A percentile compares a stretch with the other conserved stretches of the same genome.
phyloP scores from a whole-genome alignment of 2,113 vertebrate species.

The Lagopus muta region DNA sequence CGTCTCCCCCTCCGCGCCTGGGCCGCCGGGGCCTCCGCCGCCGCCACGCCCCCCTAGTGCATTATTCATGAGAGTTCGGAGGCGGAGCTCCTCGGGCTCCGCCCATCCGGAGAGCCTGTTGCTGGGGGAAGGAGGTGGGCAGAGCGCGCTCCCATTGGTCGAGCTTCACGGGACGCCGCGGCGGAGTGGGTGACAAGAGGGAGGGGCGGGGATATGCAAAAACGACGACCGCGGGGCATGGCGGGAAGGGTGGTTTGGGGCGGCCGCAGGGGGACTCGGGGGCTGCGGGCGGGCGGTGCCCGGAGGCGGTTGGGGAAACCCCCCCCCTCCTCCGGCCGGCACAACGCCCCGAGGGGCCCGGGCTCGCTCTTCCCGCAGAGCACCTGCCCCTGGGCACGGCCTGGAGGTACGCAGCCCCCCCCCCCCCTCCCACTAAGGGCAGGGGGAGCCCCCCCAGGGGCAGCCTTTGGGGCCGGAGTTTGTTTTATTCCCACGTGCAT shows the following conservation, averaged over 20 bases:
- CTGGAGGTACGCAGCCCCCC: not conserved
- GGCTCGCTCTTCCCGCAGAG: not conserved
- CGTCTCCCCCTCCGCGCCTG: slow-evolving; percentile 82
- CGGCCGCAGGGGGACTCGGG: not conserved
- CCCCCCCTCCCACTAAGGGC: not conserved
- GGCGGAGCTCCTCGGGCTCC: not conserved
- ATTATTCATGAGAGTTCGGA: slow-evolving; percentile 78
- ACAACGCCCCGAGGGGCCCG: not conserved
- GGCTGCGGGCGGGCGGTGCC: not conserved
- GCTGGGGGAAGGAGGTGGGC: slow-evolving; percentile 36
- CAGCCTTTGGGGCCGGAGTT: not conserved
- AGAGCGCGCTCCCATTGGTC: not conserved
- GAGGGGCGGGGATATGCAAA: slow-evolving; percentile 11
- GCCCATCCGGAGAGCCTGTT: not conserved
- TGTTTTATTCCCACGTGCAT: no score
- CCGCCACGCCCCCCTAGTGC: slow-evolving; percentile 58
- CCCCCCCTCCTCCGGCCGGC: not conserved
- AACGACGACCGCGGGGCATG: accelerated
- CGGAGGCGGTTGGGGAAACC: not conserved
- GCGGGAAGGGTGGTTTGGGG: not conserved
- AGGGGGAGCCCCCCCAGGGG: not conserved
- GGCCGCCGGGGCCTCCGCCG: slow-evolving; percentile 62
- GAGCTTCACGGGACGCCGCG: accelerated
- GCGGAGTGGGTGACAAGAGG: accelerated
- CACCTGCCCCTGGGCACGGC: not conserved